Conservation (phyloP, 2,113 vertebrate genomes). For the Nibea coibor region DNA sequence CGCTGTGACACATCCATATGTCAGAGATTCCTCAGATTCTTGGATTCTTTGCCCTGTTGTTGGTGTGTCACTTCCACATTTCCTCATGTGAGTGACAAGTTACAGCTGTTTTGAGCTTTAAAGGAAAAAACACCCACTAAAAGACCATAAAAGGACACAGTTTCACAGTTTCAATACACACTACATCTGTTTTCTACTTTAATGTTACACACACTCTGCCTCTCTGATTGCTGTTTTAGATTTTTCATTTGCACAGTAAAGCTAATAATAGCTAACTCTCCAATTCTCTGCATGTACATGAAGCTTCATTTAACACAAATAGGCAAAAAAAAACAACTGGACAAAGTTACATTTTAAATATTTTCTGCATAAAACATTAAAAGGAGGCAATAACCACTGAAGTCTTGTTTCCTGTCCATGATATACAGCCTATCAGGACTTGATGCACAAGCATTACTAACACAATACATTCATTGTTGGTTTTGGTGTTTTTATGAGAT, state of each 20-base stretch:
- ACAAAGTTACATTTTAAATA: too few relatives aligned
- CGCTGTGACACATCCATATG: constrained; percentile 30
- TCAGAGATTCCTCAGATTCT: constrained; percentile 51
- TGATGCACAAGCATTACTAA: too few relatives aligned
- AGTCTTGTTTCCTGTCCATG: too few relatives aligned
- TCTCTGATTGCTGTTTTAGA: background rate
- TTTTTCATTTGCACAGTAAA: background rate
- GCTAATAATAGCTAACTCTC: too few relatives aligned
- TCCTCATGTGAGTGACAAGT: background rate
- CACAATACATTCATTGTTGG: too few relatives aligned
- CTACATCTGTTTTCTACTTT: background rate
- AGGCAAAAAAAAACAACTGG: too few relatives aligned
- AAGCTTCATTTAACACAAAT: too few relatives aligned
- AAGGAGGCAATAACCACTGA: too few relatives aligned
- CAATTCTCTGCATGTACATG: too few relatives aligned
- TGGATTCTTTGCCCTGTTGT: constrained; percentile 30
- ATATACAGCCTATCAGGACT: too few relatives aligned
- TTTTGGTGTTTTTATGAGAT: too few relatives aligned
- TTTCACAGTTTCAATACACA: background rate
- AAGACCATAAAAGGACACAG: background rate
- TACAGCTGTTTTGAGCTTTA: constrained; percentile 19
- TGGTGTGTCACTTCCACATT: constrained; percentile 30
- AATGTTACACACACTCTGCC: background rate
- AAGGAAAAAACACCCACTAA: background rate
- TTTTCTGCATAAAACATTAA: too few relatives aligned